Evolutionary conservation across 2,888 invertebrate species (phyloP), one percentile per base, ranked within the genome.

Genomic region (Ecdyonurus torrentis): DNA sequence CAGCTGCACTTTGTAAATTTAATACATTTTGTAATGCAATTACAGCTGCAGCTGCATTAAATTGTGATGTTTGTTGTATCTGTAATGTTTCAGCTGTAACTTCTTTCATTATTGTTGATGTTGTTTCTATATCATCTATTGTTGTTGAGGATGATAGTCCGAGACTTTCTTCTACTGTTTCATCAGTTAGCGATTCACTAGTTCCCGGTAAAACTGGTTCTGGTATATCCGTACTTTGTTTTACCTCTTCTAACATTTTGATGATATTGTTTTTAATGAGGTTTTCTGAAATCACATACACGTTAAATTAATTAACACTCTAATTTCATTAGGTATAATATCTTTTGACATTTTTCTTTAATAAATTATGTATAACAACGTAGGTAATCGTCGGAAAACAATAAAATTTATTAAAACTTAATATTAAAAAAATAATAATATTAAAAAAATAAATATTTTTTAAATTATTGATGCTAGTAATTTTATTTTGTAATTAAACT

Each of bases 141-240:
- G 50, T 10, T 10, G 50, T 18, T 18, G 50, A 18, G 19, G n/a
- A 5, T 5, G 22, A 10, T 5, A 55, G 55, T 20, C 55, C 55
- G 55, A 55, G 22, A n/a, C 19, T 20, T 22, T 55, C 7, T 22
- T 55, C 55, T 10, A 55, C 55, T n/a, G 55, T 55, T 22, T 55
- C 55, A 55, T 55, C 55, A 7, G 55, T 55, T 7, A 55, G 55
- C 10, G 55, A 55, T n/a, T n/a, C n/a, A 5, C 7, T 10, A 7
- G 55, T 22, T n/a, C 7, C 55, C 55, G 55, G 55, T 22, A 55
- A 55, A n/a, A 55, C 55, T n/a, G 55, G 55, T n/a, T 55, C 55
- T 5, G 55, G 55, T 7, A 55, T 55, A 5, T 55, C 55, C 55
- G 19, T n/a, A 22, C 55, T 55, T n/a, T 55, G 5, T 55, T 55